phyloP scores from a whole-genome alignment of 1,140 invertebrate genomes.

The Dermatophagoides farinae region DNA sequence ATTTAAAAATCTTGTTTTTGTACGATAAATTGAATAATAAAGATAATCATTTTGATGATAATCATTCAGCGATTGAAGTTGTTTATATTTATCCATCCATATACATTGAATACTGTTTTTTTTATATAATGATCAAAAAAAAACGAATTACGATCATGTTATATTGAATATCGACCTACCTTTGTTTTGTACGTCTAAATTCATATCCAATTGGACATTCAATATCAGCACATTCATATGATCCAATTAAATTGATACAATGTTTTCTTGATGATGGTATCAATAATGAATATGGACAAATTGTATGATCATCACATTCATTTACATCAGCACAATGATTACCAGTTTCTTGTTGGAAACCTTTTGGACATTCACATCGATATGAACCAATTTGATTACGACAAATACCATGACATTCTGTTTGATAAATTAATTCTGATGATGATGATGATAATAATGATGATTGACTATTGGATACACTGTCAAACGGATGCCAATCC shows the following conservation, averaged over 20 bases:
- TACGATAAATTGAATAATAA: not conserved
- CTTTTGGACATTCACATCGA: constrained; percentile 58
- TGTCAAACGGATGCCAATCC: constrained; percentile 26
- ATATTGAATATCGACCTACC: constrained; percentile 37
- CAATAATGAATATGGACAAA: constrained; percentile 34
- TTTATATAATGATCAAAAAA: constrained; percentile 34
- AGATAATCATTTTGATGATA: not conserved
- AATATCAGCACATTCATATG: constrained; percentile 63
- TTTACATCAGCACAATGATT: constrained; percentile 43
- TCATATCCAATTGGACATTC: constrained; percentile 60
- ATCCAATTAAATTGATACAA: constrained; percentile 73
- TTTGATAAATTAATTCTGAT: constrained; percentile 24
- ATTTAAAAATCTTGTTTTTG: not conserved
- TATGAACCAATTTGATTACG: constrained; percentile 70
- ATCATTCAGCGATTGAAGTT: not conserved
- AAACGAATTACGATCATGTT: constrained; percentile 10
- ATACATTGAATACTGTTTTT: constrained; percentile 50
- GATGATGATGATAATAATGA: constrained; percentile 2
- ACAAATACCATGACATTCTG: constrained; percentile 58
- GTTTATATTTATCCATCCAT: not conserved
- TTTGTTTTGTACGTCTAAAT: constrained; percentile 43
- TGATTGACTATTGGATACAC: too few species aligned
- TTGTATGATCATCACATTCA: constrained; percentile 45
- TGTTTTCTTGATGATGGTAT: constrained; percentile 35
- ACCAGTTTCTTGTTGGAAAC: constrained; percentile 39